A percentile compares a stretch with the other conserved stretches of the same genome.
Conservation (phyloP, 2,888 invertebrate genomes). For the Lasioglossum calceatum region DNA sequence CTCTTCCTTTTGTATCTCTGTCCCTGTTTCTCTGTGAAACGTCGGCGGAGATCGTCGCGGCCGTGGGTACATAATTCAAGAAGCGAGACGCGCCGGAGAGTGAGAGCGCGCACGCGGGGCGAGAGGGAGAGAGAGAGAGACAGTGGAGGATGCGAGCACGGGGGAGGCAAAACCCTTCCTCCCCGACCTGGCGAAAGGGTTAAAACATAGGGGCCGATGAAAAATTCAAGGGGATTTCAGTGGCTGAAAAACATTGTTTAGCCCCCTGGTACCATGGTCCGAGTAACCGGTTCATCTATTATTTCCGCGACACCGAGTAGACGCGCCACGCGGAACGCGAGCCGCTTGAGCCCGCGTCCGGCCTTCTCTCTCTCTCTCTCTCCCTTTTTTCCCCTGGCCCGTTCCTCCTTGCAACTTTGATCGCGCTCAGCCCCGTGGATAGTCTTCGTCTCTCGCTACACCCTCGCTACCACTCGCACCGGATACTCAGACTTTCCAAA, state of each 20-base stretch:
- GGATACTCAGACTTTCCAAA: background rate
- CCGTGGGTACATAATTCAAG: slow-evolving; percentile 70
- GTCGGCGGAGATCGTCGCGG: slow-evolving; percentile 43
- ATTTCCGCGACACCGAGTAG: slow-evolving; percentile 77
- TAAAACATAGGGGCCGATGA: slow-evolving; percentile 78
- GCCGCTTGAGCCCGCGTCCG: slow-evolving; percentile 38
- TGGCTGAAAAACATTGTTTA: slow-evolving; percentile 81
- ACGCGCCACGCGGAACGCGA: slow-evolving; percentile 70
- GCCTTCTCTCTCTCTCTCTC: slow-evolving; percentile 11
- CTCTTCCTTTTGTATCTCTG: background rate
- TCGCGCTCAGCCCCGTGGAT: slow-evolving; percentile 27
- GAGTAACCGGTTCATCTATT: slow-evolving; percentile 79
- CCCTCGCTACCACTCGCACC: background rate
- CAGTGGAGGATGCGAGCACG: background rate
- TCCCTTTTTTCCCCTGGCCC: slow-evolving; percentile 6
- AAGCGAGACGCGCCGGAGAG: slow-evolving; percentile 53
- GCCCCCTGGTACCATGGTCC: slow-evolving; percentile 71
- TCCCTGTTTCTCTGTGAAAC: background rate
- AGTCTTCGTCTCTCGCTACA: slow-evolving; percentile 8
- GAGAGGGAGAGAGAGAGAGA: background rate
- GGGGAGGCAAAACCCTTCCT: slow-evolving; percentile 50
- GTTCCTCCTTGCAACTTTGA: slow-evolving; percentile 48
- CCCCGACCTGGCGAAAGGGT: slow-evolving; percentile 74
- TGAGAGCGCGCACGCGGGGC: background rate
- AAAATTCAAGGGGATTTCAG: slow-evolving; percentile 80